Percentiles rank a stretch among this genome's conserved stretches.
phyloP scores from a whole-genome alignment of 2,888 invertebrate species.

The Macrophya alboannulata region DNA sequence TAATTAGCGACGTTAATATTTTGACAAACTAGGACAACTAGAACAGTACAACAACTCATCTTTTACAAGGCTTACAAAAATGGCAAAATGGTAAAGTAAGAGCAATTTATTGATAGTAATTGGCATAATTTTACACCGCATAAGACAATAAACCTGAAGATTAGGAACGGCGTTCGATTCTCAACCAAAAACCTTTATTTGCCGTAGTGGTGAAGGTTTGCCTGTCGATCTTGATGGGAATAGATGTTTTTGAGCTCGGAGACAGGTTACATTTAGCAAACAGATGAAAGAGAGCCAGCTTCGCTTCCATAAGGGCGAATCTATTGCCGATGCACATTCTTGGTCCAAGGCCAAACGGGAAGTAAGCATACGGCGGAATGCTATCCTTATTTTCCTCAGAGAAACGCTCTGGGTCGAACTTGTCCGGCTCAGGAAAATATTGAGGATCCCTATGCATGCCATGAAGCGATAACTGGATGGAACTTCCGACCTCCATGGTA shows the following conservation, averaged over 20 bases:
- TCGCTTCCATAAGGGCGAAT: constrained; percentile 76
- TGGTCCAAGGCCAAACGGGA: constrained; percentile 72
- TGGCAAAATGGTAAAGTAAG: neutral
- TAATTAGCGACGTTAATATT: too few species aligned
- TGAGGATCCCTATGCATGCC: constrained; percentile 76
- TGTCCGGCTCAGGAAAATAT: constrained; percentile 75
- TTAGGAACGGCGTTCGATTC: constrained; percentile 13
- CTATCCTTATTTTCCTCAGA: constrained; percentile 71
- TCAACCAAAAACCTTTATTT: constrained; percentile 68
- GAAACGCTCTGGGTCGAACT: constrained; percentile 79
- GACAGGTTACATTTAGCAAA: constrained; percentile 64
- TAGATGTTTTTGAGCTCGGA: constrained; percentile 63
- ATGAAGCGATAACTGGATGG: constrained; percentile 73
- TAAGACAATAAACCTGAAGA: neutral
- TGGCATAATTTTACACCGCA: neutral
- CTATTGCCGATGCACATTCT: constrained; percentile 74
- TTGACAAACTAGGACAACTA: too few species aligned
- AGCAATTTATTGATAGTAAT: neutral
- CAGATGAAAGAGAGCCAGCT: constrained; percentile 67
- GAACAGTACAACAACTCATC: too few species aligned
- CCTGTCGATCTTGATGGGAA: constrained; percentile 63
- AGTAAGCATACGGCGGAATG: constrained; percentile 63
- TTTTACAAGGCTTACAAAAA: too few species aligned
- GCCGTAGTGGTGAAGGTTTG: constrained; percentile 61
- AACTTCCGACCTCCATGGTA: constrained; percentile 71